phyloP scores from a whole-genome alignment of 2,113 vertebrate species.

The Leucosticte australis region DNA sequence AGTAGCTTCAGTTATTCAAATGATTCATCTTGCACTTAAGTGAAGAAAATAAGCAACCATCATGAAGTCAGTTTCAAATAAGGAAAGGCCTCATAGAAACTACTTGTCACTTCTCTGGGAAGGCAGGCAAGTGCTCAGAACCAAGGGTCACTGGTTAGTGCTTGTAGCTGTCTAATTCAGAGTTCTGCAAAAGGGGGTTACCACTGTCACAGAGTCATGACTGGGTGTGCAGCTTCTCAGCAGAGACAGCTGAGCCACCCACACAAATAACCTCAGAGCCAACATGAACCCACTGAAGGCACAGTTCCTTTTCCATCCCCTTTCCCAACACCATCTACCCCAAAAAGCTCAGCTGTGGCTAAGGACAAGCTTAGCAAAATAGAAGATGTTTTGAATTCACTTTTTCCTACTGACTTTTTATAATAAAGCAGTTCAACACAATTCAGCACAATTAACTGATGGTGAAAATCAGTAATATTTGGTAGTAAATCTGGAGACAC shows the following conservation, averaged over 20 bases:
- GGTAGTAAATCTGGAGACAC: not conserved
- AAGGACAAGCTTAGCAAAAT: not conserved
- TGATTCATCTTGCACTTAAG: not conserved
- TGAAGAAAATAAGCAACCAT: not conserved
- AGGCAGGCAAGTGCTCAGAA: not conserved
- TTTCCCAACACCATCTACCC: not conserved
- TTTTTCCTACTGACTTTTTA: not conserved
- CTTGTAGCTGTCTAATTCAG: not conserved
- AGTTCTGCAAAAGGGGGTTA: not conserved
- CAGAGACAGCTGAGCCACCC: not conserved
- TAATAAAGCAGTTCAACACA: not conserved
- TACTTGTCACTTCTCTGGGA: not conserved
- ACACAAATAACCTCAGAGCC: not conserved
- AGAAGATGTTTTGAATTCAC: not conserved
- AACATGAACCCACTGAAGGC: not conserved
- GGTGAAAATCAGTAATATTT: not conserved
- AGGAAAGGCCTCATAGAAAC: not conserved
- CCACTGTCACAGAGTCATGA: not conserved
- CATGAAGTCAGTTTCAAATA: not conserved
- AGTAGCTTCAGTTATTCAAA: not conserved
- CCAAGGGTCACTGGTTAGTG: not conserved
- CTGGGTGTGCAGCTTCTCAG: not conserved
- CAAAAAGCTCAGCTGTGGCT: not conserved
- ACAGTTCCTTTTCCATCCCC: not conserved
- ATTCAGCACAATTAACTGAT: not conserved